phyloP scores from a whole-genome alignment of 1,140 invertebrate species.

The Lordiphosa clarofinis region DNA sequence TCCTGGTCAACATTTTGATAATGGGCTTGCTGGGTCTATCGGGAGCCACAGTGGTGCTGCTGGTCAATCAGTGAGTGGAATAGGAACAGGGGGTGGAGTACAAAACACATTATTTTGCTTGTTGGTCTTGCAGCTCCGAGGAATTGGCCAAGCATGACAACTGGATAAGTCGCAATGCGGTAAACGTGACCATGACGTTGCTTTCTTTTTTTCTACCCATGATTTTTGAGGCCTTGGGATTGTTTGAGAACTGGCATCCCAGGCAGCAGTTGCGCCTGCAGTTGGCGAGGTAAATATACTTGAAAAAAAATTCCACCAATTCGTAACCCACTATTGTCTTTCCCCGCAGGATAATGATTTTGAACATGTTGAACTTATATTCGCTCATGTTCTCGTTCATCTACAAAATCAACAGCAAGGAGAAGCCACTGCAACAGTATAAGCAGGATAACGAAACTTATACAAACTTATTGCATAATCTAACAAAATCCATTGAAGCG shows the following conservation, averaged over 20 bases:
- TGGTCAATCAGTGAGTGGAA: conserved; percentile 87
- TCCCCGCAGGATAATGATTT: conserved; percentile 91
- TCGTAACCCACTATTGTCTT: not conserved
- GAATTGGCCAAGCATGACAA: conserved; percentile 70
- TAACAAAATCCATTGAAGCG: conserved; percentile 52
- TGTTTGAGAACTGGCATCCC: conserved; percentile 96
- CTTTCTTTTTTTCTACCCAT: conserved; percentile 94
- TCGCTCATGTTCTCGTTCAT: conserved; percentile 97
- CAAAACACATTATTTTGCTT: not conserved
- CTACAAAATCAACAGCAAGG: conserved; percentile 91
- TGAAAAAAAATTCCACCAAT: not conserved
- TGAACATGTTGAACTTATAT: conserved; percentile 97
- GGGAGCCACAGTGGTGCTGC: conserved; percentile 90
- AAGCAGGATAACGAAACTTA: conserved; percentile 77
- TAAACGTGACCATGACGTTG: conserved; percentile 93
- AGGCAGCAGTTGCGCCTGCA: conserved; percentile 93
- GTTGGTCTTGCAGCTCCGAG: conserved; percentile 46
- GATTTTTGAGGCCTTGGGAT: conserved; percentile 93
- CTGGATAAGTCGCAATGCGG: conserved; percentile 94
- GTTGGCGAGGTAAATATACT: conserved; percentile 87
- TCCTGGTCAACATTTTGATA: conserved; percentile 91
- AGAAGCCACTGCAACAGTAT: conserved; percentile 80
- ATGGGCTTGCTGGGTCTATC: conserved; percentile 87
- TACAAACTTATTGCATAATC: conserved; percentile 46
- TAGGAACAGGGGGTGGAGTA: not conserved